These are phyloP conservation scores for Ellobius talpinus DNA, from an alignment of 2,113 vertebrate genomes.

Conservation along the genomic window DNA sequence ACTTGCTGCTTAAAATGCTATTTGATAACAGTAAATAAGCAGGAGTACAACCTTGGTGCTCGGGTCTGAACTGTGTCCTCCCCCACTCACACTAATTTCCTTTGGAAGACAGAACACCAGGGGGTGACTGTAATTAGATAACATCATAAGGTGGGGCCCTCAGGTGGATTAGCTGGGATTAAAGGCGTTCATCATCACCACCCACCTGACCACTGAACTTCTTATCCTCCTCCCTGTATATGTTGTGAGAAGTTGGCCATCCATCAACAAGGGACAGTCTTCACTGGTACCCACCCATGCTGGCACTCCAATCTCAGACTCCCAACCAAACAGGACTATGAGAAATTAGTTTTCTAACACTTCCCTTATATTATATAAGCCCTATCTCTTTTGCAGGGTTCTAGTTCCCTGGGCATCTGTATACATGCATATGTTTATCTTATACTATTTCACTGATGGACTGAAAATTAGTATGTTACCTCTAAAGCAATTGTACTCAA, in stretches of 20 bases:
- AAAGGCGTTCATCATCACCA: too few species aligned
- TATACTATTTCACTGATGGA: background rate
- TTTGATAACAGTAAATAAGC: background rate
- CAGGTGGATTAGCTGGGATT: background rate
- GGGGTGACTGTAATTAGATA: too few species aligned
- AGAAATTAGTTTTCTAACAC: background rate
- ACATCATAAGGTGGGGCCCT: too few species aligned
- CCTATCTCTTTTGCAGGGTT: background rate
- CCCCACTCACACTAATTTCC: background rate
- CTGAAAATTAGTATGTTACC: background rate
- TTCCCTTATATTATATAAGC: background rate
- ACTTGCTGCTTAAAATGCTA: background rate
- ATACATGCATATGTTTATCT: background rate
- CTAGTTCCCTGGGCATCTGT: background rate
- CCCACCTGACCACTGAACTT: background rate
- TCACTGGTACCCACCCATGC: background rate
- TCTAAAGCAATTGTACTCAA: background rate
- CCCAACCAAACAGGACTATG: background rate
- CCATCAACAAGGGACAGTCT: background rate
- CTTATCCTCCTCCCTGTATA: rapidly evolving
- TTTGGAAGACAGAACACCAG: background rate
- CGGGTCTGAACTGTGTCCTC: background rate
- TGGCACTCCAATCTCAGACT: background rate
- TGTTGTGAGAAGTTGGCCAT: background rate
- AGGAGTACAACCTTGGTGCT: background rate